Evolutionary conservation across 37 sponge, comb jelly and placozoan species (phyloP), one percentile per base, ranked within the genome.

Genomic region (Bolinopsis microptera): DNA sequence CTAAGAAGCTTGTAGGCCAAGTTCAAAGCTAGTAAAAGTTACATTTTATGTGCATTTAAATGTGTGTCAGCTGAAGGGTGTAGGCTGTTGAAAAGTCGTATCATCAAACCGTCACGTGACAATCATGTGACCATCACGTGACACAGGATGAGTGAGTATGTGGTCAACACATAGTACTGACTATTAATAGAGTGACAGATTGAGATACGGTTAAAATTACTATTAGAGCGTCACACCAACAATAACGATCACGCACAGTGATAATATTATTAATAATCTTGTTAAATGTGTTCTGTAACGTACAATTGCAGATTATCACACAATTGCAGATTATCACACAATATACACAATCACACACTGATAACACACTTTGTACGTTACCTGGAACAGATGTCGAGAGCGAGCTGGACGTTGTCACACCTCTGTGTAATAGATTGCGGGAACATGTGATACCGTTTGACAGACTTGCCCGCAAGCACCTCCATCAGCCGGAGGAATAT

Each of bases 321-420:
- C 13, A 13, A 67, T 22, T 67, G 68, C 31, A 82, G 38, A 35
- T 9, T 82, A n/a, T 3, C 75, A 82, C 83, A 82, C 35, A 33
- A 31, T 8, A 82, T 32, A 36, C 38, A 36, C 83, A 82, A 36
- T 31, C 83, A 30, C 23, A 82, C 83, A 31, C n/a, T 35, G 22
- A 82, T 82, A 82, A 23, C 38, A 36, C 38, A 82, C 83, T 36
- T 35, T 8, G 18, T n/a, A 30, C 31, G 8, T 2, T 82, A 32
- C 36, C 38, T 82, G 83, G 83, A 24, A 32, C 83, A 82, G 23
- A 82, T 82, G 24, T 82, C 38, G 13, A 82, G 38, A 31, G 83
- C 83, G 1, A 82, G 38, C 38, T 82, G 83, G 23, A 82, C 83
- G 38, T 82, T 82, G 83, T 82, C 83, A 32, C 83, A 82, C 23